Conservation (phyloP, 1,140 invertebrate species). For the Conus ventricosus region DNA sequence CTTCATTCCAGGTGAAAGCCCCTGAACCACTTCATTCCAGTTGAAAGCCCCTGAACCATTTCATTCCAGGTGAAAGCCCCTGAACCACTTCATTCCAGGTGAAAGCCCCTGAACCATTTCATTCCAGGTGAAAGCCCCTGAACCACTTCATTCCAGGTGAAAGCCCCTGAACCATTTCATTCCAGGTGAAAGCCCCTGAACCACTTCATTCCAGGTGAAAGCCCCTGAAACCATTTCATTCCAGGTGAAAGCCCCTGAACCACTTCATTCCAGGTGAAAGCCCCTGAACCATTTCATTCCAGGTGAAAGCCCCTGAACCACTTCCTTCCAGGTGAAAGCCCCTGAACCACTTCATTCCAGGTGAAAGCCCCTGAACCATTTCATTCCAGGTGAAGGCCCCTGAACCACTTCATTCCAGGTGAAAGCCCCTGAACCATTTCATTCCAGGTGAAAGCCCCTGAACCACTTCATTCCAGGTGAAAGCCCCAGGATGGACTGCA, state of each 20-base stretch:
- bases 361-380: slow-evolving; percentile 11
- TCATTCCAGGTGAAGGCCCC: slow-evolving; percentile 14
- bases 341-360: slow-evolving; percentile 30
- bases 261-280: slow-evolving; percentile 33
- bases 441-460: too few relatives aligned
- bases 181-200: too few relatives aligned
- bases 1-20: too few relatives aligned
- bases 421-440: too few relatives aligned
- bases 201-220: slow-evolving; percentile 30
- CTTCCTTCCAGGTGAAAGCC: too few relatives aligned
- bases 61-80: too few relatives aligned
- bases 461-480: too few relatives aligned
- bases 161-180: slow-evolving; percentile 28
- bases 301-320: too few relatives aligned
- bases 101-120: slow-evolving; percentile 21
- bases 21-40: slow-evolving; percentile 30
- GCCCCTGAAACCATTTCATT: slow-evolving; percentile 25
- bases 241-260: too few relatives aligned
- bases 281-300: slow-evolving; percentile 29
- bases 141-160: slow-evolving; percentile 32
- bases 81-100: slow-evolving; percentile 32
- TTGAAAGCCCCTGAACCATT: slow-evolving; percentile 11
- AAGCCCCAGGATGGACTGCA: too few relatives aligned
- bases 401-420: too few relatives aligned
- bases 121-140: too few relatives aligned